Conservation (phyloP, 2,888 invertebrate species). For the Pediacus dermestoides region DNA sequence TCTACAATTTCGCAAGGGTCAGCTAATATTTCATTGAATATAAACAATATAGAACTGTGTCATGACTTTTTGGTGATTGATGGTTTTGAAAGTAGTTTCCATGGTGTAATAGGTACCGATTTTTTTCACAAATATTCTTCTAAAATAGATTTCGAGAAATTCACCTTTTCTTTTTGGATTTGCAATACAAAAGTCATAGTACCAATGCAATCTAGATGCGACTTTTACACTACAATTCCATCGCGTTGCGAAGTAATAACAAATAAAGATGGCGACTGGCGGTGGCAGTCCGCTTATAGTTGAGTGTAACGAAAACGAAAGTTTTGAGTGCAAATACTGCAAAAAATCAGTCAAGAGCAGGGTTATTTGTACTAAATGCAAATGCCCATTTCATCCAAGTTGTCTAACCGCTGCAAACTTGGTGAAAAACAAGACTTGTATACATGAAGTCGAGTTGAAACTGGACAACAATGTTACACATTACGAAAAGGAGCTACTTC, state of each 20-base stretch:
- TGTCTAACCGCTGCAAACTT: too few species aligned
- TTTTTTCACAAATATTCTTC: slow-evolving; percentile 13
- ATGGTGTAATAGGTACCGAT: slow-evolving; percentile 13
- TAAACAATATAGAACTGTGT: slow-evolving; percentile 3
- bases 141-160: slow-evolving; percentile 10
- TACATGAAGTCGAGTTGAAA: too few species aligned
- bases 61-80: slow-evolving; percentile 13
- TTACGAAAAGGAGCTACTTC: too few species aligned
- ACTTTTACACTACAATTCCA: slow-evolving; percentile 9
- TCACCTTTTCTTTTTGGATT: slow-evolving; percentile 9
- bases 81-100: slow-evolving; percentile 8
- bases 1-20: slow-evolving; percentile 6
- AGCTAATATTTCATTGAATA: slow-evolving; percentile 7
- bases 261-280: too few species aligned
- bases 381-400: too few species aligned
- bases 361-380: too few species aligned
- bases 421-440: too few species aligned
- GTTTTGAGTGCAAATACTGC: too few species aligned
- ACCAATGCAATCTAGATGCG: slow-evolving; percentile 11
- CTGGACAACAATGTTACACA: too few species aligned
- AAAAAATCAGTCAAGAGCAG: too few species aligned
- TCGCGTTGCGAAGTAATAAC: slow-evolving; percentile 15
- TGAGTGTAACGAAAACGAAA: too few species aligned
- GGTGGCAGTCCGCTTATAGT: too few species aligned
- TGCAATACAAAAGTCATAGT: slow-evolving; percentile 5